Base-by-base conservation (phyloP, 1,140 invertebrate genomes). In the Papilio dardanus region DNA sequence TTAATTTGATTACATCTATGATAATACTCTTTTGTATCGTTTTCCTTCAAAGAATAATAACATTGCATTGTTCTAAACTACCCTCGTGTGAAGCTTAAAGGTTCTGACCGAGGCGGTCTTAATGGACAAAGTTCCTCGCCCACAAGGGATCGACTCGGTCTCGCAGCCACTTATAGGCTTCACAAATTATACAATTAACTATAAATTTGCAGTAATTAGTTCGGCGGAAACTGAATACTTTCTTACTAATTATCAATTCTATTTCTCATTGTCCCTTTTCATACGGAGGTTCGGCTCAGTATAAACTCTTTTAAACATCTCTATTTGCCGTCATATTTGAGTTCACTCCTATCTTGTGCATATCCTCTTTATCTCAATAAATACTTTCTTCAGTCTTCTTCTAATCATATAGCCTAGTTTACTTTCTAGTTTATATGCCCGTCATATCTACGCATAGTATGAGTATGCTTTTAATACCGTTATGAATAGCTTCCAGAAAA, bases 61-160 rank as follows among this genome's bases (percentile, higher is more conserved):
- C 8, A 6, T 10, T 37, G 35, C 7, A 37, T 10, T 2, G 35
- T 37, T 8, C 4, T 37, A 37, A 10, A 7, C 42, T 46, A 16
- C 16, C 16, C 14, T 46, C 42, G 42, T 46, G 42, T 46, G 16
- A 46, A 46, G 42, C 42, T 76, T 77, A 80, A 76, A 87, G 83
- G 75, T 81, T 83, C 85, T 88, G 86, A 80, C 79, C 86, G 74
- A 79, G 79, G 73, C 77, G 80, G 68, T 81, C 81, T 85, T 90
- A 90, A 90, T 90, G 86, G 83, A 79, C 78, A 87, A 88, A 90
- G 85, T 90, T 90, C 84, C 85, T 88, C 77, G 67, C 58, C 85
- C 83, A 84, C 80, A 54, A 58, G 75, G 77, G 74, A 69, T 71
- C 67, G 78, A 81, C 79, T 85, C 82, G 79, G 74, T 35, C 67